phyloP scores from a whole-genome alignment of 2,888 invertebrate species.

The Junonia oenone region DNA sequence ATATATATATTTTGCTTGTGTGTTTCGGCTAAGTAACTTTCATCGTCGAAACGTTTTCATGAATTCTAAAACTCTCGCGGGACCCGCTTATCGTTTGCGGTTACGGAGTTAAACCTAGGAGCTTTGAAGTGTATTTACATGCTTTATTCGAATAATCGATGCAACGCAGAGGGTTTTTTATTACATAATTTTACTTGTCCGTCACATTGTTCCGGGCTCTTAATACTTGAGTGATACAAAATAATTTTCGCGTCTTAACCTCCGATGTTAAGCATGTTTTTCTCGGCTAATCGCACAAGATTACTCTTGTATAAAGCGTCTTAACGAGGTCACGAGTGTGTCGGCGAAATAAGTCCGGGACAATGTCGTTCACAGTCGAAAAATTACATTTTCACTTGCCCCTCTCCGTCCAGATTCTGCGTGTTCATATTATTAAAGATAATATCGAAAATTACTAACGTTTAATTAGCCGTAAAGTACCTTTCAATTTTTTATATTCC shows the following conservation, averaged over 20 bases:
- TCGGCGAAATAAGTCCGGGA: not conserved
- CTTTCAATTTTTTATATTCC: conserved; percentile 26
- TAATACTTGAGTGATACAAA: too few relatives aligned
- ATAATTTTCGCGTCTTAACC: not conserved
- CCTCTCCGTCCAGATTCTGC: conserved; percentile 71
- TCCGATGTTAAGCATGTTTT: not conserved
- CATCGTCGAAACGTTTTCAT: conserved; percentile 43
- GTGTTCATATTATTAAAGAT: conserved; percentile 61
- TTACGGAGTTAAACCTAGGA: conserved; percentile 24
- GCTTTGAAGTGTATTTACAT: conserved; percentile 41
- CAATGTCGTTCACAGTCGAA: conserved; percentile 9
- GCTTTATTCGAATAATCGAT: conserved; percentile 31
- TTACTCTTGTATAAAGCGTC: not conserved
- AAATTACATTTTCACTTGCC: conserved; percentile 46
- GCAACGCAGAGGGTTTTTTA: conserved; percentile 26
- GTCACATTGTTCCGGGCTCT: conserved; percentile 11
- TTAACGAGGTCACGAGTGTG: not conserved
- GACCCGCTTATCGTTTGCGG: conserved; percentile 36
- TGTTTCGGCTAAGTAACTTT: conserved; percentile 40
- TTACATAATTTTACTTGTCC: not conserved
- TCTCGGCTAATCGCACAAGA: not conserved
- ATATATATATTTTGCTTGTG: conserved; percentile 43
- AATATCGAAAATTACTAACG: conserved; percentile 45
- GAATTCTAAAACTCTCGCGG: conserved; percentile 59
- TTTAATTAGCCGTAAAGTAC: conserved; percentile 43